Base-by-base conservation (phyloP, 1,140 invertebrate species). In the Latrodectus geometricus region DNA sequence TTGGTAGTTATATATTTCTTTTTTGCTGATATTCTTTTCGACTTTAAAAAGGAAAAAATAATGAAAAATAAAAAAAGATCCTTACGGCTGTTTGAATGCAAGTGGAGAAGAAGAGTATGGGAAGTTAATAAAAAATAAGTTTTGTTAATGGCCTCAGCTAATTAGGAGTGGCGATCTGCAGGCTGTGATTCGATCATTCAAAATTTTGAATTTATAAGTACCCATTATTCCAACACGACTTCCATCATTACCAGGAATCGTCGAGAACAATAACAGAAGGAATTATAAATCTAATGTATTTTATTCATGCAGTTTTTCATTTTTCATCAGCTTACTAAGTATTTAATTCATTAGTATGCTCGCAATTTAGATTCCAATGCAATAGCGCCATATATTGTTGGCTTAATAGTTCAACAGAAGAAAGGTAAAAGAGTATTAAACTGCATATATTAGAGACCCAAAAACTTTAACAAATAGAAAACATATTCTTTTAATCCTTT, bases 181-280 rank as follows among this genome's bases (percentile, higher is more conserved):
- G 68, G 68, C 68, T n/a, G 21, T 2, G 68, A 69, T 69, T 69
- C n/a, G 68, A 69, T 23, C n/a, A n/a, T 69, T 69, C 68, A n/a
- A 69, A 61, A 69, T 69, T 69, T 69, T 69, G 68, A 69, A 69
- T 69, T 69, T 69, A 69, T 69, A 69, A 69, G 68, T 69, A 69
- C 21, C 68, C 68, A 69, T 69, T 69, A 69, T 69, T 20, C 54
- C 54, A 61, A 61, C 54, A 61, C 54, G 54, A 14, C 17, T 17
- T 61, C 17, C 17, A 17, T 61, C 54, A 61, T 61, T 61, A 61
- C 54, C 54, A 61, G 54, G 17, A 35, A 35, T 35, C 5, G 35
- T 35, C 35, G 35, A 35, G 17, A 17, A 61, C 54, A 61, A 61
- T 61, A 61, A 61, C 17, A 61, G 54, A 61, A 61, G 8, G 54